phyloP scores from a whole-genome alignment of 2,113 vertebrate species.

The Ancistrus triradiatus region DNA sequence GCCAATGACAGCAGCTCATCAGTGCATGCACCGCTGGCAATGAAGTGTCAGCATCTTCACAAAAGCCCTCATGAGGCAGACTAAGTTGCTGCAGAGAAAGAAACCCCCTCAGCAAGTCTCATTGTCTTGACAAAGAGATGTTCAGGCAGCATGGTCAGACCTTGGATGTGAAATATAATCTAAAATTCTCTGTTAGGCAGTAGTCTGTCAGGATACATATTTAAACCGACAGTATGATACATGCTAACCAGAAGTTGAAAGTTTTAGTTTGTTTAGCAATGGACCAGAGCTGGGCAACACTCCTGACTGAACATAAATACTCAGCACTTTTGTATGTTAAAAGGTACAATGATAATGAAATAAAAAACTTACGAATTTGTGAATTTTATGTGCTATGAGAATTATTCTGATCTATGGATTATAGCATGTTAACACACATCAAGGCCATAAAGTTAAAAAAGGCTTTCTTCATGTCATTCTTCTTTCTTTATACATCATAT shows the following conservation, averaged over 20 bases:
- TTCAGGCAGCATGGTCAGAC: constrained; percentile 18
- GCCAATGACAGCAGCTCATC: constrained; percentile 14
- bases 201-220: constrained; percentile 12
- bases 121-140: constrained; percentile 31
- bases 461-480: constrained; percentile 48
- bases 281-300: too few relatives aligned
- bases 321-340: background rate
- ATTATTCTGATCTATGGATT: too few relatives aligned
- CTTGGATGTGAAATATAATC: constrained; percentile 34
- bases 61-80: constrained; percentile 28
- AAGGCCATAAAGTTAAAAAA: too few relatives aligned
- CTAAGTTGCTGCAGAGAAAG: constrained; percentile 26
- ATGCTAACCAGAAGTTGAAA: constrained; percentile 24
- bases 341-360: too few relatives aligned
- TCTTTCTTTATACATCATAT: constrained; percentile 35
- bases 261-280: too few relatives aligned
- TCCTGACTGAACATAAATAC: too few relatives aligned
- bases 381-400: too few relatives aligned
- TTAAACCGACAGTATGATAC: constrained; percentile 13
- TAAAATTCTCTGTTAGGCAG: constrained; percentile 31
- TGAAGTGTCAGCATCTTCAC: constrained; percentile 25
- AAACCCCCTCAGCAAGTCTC: constrained; percentile 31
- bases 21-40: constrained; percentile 15
- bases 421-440: too few relatives aligned
- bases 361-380: too few relatives aligned